phyloP scores from a whole-genome alignment of 2,113 vertebrate genomes.

The Haplotaxodon microlepis region DNA sequence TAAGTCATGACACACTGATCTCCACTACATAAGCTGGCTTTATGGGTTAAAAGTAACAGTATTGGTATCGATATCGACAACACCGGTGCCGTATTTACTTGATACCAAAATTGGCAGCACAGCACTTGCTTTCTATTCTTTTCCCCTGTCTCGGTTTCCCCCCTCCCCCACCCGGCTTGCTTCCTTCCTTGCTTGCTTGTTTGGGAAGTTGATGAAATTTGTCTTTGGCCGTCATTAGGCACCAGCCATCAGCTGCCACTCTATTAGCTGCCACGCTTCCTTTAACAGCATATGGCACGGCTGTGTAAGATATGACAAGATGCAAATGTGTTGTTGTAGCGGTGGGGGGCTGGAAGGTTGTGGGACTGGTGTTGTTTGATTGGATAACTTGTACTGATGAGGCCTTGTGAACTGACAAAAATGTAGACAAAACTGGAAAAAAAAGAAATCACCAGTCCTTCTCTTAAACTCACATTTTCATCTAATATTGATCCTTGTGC shows the following conservation, averaged over 20 bases:
- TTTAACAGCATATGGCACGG: constrained; percentile 71
- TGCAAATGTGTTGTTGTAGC: constrained; percentile 65
- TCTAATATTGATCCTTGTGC: constrained; percentile 35
- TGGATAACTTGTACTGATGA: background rate
- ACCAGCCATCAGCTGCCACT: constrained; percentile 66
- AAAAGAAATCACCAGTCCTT: background rate
- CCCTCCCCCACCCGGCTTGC: background rate
- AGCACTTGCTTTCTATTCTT: background rate
- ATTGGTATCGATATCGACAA: background rate
- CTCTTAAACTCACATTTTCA: constrained; percentile 16
- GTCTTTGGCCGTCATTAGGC: constrained; percentile 71
- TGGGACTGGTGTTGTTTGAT: background rate
- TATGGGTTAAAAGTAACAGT: background rate
- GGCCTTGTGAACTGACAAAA: background rate
- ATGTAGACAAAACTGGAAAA: background rate
- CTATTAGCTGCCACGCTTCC: constrained; percentile 72
- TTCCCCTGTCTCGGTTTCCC: background rate
- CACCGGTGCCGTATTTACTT: background rate
- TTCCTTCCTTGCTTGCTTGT: constrained; percentile 36
- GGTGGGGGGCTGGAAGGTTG: background rate
- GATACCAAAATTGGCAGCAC: background rate
- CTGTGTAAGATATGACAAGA: constrained; percentile 71
- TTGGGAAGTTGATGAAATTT: constrained; percentile 72
- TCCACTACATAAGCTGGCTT: background rate
- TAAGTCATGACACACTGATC: fast-evolving